phyloP scores from a whole-genome alignment of 2,113 vertebrate genomes.

The Bathybates hornii region DNA sequence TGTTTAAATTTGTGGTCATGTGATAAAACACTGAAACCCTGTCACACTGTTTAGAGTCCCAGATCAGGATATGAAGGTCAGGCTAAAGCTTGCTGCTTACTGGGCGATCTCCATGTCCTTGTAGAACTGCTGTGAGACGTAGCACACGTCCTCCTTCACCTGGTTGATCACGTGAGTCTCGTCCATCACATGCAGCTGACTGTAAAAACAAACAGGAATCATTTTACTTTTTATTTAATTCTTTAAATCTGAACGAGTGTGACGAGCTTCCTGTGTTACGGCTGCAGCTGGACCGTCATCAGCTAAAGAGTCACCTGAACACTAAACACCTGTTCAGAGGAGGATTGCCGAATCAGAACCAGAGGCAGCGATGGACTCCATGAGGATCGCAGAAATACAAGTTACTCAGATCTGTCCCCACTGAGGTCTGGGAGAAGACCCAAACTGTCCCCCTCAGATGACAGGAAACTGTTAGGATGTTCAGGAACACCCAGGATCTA shows the following conservation, averaged over 20 bases:
- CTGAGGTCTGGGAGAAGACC: not conserved
- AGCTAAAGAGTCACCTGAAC: not conserved
- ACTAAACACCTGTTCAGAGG: not conserved
- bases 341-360: rapidly evolving
- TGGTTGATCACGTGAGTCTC: slow-evolving; percentile 98
- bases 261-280: not conserved
- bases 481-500: not conserved
- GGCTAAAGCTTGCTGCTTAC: slow-evolving; percentile 66
- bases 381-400: not conserved
- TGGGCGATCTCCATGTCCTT: slow-evolving; percentile 93
- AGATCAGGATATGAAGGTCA: rapidly evolving
- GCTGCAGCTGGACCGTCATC: not conserved
- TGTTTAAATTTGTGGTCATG: not conserved
- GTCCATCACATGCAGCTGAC: slow-evolving; percentile 97
- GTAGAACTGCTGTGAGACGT: slow-evolving; percentile 93
- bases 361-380: not conserved
- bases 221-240: not conserved
- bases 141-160: slow-evolving; percentile 98
- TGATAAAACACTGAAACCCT: not conserved
- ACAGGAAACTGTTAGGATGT: not conserved
- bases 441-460: not conserved
- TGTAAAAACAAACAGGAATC: slow-evolving; percentile 27
- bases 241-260: not conserved
- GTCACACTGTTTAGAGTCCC: not conserved
- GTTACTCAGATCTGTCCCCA: not conserved